Evolutionary conservation across 1,140 invertebrate genomes (phyloP).

Genomic region (Drosophila pruinosa): DNA sequence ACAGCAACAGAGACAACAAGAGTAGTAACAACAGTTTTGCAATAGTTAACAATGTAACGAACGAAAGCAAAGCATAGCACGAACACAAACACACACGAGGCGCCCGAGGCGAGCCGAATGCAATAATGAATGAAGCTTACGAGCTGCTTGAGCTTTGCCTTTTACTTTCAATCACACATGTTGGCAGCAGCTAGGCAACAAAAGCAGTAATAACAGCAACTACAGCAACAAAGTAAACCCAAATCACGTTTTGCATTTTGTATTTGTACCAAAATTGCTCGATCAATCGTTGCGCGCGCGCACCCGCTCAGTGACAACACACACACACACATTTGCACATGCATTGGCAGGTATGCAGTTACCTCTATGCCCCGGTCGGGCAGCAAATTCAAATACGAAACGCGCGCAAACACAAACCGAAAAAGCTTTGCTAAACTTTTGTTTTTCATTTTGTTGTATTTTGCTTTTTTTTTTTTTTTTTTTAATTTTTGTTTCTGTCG

Average conservation of each 20-base stretch:
- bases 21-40: conserved; percentile 60
- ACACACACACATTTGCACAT: not conserved
- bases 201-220: conserved; percentile 4
- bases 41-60: conserved; percentile 79
- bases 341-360: conserved; percentile 2
- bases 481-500: conserved; percentile 20
- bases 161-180: conserved; percentile 79
- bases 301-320: conserved; percentile 34
- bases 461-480: not conserved
- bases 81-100: not conserved
- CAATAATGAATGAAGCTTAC: conserved; percentile 78
- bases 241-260: conserved; percentile 60
- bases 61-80: conserved; percentile 8
- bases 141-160: conserved; percentile 70
- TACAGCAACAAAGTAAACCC: conserved; percentile 24
- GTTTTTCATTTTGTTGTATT: conserved; percentile 18
- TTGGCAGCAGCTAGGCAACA: conserved; percentile 27
- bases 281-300: conserved; percentile 34
- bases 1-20: not conserved
- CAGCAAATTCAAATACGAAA: conserved; percentile 33
- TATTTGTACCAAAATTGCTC: conserved; percentile 36
- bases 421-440: conserved; percentile 78
- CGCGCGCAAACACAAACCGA: conserved; percentile 32
- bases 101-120: conserved; percentile 26
- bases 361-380: not conserved